Base-by-base conservation (phyloP, 2,797 vertebrate genomes). In the Lacerta agilis region DNA sequence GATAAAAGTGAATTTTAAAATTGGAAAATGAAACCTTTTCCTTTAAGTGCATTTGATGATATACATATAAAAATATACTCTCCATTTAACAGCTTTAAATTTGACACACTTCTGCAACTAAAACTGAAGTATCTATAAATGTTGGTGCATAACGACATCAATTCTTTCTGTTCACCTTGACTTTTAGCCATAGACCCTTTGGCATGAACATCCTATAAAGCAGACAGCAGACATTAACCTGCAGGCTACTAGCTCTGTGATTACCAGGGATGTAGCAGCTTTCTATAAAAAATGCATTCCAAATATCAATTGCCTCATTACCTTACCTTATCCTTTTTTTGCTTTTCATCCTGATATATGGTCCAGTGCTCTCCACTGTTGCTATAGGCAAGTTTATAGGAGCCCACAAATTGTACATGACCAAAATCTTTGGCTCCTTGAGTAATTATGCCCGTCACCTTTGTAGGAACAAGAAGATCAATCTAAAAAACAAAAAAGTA, bases 361-460 rank as follows among this genome's bases (percentile, higher is more conserved):
- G 95, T 97, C 99, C 99, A 99, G 92, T 97, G 97, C 79, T 98
- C 97, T 29, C 99, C 98, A 3, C 99, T 98, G 6, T 98, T 98
- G 93, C 99, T 99, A 95, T 98, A 99, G 2, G 99, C 98, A 82
- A 99, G 93, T 96, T 99, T 99, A 97, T 99, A 99, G 25, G 99
- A 99, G 33, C 99, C 99, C 13, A 99, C 98, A 80, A 99, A 99
- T 88, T 99, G 99, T 86, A 99, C 98, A 0, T 99, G 99, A 84
- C 99, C 99, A 90, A 99, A 99, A 97, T 99, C 99, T 96, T 99
- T 99, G 8, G 99, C 99, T 96, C 99, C 98, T 96, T 99, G 99
- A 94, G 99, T 99, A 95, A 99, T 99, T 91, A 99, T 96, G 49
- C 98, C 99, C 13, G 99, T 99, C 92, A 99, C 97, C 97, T 99